phyloP scores from a whole-genome alignment of 2,113 vertebrate species.

The Lepisosteus osseus region DNA sequence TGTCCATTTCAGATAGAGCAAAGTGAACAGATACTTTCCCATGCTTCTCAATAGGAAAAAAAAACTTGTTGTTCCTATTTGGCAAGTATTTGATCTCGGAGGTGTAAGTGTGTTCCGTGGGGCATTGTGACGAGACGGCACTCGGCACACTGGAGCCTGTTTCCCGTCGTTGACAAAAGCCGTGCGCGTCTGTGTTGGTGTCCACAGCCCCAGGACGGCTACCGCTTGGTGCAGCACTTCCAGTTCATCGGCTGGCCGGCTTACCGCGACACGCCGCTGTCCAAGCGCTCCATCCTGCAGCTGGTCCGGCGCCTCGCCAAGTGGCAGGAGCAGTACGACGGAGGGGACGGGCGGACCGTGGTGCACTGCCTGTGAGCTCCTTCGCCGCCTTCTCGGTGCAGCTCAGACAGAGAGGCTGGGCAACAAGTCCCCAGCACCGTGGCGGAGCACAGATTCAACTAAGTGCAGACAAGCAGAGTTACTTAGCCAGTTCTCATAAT shows the following conservation, averaged over 20 bases:
- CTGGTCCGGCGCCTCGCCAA: constrained; percentile 87
- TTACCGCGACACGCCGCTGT: constrained; percentile 90
- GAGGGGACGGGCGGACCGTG: constrained; percentile 88
- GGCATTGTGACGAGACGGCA: too few species aligned
- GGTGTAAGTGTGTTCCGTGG: too few species aligned
- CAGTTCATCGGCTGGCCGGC: constrained; percentile 98
- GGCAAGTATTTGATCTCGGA: too few species aligned
- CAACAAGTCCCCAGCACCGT: not conserved
- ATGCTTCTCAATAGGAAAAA: too few species aligned
- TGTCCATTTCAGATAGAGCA: too few species aligned
- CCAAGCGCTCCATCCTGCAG: constrained; percentile 91
- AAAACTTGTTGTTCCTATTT: too few species aligned
- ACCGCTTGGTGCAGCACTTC: constrained; percentile 93
- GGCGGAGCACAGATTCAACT: too few species aligned
- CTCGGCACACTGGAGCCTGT: too few species aligned
- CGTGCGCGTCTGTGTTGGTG: not conserved
- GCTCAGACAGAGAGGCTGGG: not conserved
- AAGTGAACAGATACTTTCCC: too few species aligned
- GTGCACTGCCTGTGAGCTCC: constrained; percentile 93
- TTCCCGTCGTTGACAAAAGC: too few species aligned
- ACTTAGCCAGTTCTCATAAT: too few species aligned
- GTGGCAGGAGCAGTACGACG: constrained; percentile 96
- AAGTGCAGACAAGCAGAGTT: too few species aligned
- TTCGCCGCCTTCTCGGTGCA: not conserved
- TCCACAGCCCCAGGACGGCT: constrained; percentile 89